Evolutionary conservation across 1,140 invertebrate species (phyloP), one percentile per base, ranked within the genome.

Genomic region (Rhynchophorus ferrugineus): DNA sequence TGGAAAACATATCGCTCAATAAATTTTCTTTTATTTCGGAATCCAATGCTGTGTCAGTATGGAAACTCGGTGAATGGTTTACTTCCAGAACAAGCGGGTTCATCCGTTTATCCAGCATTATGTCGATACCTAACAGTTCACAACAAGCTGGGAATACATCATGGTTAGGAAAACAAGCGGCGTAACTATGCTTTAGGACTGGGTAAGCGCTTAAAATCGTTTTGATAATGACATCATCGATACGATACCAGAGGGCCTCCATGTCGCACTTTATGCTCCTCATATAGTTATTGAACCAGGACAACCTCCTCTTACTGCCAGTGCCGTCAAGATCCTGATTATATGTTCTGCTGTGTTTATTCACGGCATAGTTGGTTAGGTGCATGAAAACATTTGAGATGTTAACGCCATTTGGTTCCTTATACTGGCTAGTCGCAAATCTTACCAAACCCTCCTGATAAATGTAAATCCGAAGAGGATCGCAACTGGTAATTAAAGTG

Each of bases 351-450:
- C 87, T 91, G 57, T 89, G 84, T 63, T 95, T 96, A 71, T 98
- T 97, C 1, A 98, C 81, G 0, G 91, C 88, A 67, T 98, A 98
- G 75, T 98, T 98, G 0, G 95, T 98, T 49, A 98, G 74, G 72
- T 98, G 95, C 90, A 97, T 97, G 67, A 84, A 98, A 22, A 92
- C 79, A 66, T 95, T 90, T 0, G 77, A 76, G 1, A 85, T 78
- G 59, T 95, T 95, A 24, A 82, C 77, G 11, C 78, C 73, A 37
- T 78, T 85, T 0, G 90, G 89, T 60, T 90, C 84, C 52, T 80
- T 80, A 63, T 93, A 94, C 60, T 85, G 78, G 57, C 79, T 85
- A 1, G 91, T 95, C 0, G 90, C 89, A 71, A 95, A 93, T 63
- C 88, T 82, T 0, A 90, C 92, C 29, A 98, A 75, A 3, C 95